Base-by-base conservation (phyloP, 2,888 invertebrate genomes). In the Parthenolecanium corni region DNA sequence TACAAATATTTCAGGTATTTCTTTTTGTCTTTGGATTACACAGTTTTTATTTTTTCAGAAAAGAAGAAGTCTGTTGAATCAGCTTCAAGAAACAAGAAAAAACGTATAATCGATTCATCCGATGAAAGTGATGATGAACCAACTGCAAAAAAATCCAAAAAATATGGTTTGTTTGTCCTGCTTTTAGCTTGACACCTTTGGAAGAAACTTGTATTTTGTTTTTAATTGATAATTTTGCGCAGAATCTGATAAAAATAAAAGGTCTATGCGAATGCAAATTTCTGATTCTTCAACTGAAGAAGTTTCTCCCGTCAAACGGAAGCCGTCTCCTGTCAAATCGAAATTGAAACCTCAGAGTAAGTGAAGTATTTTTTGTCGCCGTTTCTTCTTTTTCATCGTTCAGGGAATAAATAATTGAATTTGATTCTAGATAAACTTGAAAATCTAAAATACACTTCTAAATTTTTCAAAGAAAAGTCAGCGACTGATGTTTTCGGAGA, bases 51-150 rank as follows among this genome's bases (percentile, higher is more conserved):
- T 20, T 24, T 12, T 31, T n/a, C 31, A 21, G 12, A 42, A 9
- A 20, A 18, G 3, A 46, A 18, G 12, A 18, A 14, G 11, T 12
- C 4, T 52, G 2, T 5, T 12, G 44, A 62, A 40, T 21, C 56
- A n/a, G 9, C 11, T 44, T 31, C 12, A 6, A 64, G 57, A 57
- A 64, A 57, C 47, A 65, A 54, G 44, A 56, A 36, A 40, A 46
- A 12, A 61, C 64, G 31, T 58, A 52, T 21, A 49, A 61, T 47
- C n/a, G 61, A 61, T 51, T 61, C 61, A 6, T 61, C 61, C 18
- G 61, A 61, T 38, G 40, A 40, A n/a, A 49, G 49, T n/a, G 31
- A 25, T 20, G 23, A 61, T 11, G 40, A 44, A 2, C 6, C 21
- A 14, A n/a, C 24, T 25, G 21, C 21, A 9, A 61, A 47, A 31